Conservation (phyloP, 2,888 invertebrate species). For the Aethes cnicana region DNA sequence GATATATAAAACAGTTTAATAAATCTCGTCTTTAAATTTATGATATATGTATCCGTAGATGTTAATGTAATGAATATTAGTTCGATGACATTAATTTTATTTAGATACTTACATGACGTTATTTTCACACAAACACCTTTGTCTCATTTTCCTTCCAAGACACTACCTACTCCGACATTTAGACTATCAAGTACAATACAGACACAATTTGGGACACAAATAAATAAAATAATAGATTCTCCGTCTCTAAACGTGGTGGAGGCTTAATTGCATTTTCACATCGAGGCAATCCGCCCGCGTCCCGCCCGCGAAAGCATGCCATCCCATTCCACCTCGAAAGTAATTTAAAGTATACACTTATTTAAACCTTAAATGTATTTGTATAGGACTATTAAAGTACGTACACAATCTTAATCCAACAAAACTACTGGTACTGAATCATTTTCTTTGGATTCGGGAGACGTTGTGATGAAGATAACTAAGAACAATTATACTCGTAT, state of each 20-base stretch:
- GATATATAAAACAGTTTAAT: slow-evolving; percentile 34
- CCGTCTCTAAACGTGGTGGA: slow-evolving; percentile 28
- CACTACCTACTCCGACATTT: not conserved
- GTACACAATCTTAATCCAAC: not conserved
- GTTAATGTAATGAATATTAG: slow-evolving; percentile 14
- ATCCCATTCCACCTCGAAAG: not conserved
- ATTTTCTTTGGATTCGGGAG: too few relatives aligned
- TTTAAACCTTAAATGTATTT: too few relatives aligned
- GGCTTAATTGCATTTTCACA: slow-evolving; percentile 29
- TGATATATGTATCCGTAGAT: slow-evolving; percentile 9
- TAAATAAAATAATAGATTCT: slow-evolving; percentile 26
- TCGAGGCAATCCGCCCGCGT: slow-evolving; percentile 5
- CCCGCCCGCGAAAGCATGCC: not conserved
- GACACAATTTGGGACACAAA: too few relatives aligned
- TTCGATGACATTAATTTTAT: slow-evolving; percentile 19
- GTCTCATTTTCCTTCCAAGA: slow-evolving; percentile 9
- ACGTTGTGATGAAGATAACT: too few relatives aligned
- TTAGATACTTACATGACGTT: slow-evolving; percentile 27
- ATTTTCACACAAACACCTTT: slow-evolving; percentile 21
- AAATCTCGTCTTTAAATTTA: slow-evolving; percentile 14
- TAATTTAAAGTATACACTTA: not conserved
- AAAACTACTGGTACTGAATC: too few relatives aligned
- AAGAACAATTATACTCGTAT: too few relatives aligned
- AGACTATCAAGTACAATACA: not conserved
- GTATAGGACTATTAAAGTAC: too few relatives aligned